Base-by-base conservation (phyloP, 2,797 vertebrate species). In the Sebastes dallii region DNA sequence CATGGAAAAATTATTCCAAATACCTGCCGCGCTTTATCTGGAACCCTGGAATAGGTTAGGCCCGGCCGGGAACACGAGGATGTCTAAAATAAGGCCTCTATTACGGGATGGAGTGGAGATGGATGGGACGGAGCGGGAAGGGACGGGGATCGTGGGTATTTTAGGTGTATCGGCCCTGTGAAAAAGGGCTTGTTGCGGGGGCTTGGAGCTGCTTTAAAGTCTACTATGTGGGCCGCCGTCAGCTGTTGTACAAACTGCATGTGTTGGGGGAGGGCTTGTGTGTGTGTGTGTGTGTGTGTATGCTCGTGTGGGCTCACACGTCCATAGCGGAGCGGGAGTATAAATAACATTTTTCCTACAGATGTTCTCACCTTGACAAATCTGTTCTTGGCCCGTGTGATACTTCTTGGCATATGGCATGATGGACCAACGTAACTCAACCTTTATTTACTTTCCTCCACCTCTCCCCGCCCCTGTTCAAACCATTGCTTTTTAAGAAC, bases 1-100 rank as follows among this genome's bases (percentile, higher is more conserved):
- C 94, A 93, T 94, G 95, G 94, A 95, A 96, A 96, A 95, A 93
- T 95, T 92, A 94, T 94, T 94, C 92, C 94, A 95, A 96, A 96
- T 96, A 96, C 95, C 95, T 96, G 95, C 91, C 90, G 79, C 85
- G 92, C 93, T 95, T 95, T 95, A 95, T 95, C 94, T 94, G 94
- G 94, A 95, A 95, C 93, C 89, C 92, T 92, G 93, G 94, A 94
- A 95, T 95, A 95, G 93, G 93, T 94, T 94, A 90, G 94, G 76
- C 90, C 91, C 92, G 65, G 91, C 88, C 86, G 90, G 92, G 94
- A 95, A 95, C 94, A 94, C 87, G 92, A 94, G 93, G 94, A 92
- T 91, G 94, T 93, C 94, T 95, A 96, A 96, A 96, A 96, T 94
- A 95, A 96, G 91, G 90, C 82, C 92, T 94, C 95, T 95, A 96